Evolutionary conservation across 1,140 invertebrate genomes (phyloP).

Genomic region (Coelopa frigida): DNA sequence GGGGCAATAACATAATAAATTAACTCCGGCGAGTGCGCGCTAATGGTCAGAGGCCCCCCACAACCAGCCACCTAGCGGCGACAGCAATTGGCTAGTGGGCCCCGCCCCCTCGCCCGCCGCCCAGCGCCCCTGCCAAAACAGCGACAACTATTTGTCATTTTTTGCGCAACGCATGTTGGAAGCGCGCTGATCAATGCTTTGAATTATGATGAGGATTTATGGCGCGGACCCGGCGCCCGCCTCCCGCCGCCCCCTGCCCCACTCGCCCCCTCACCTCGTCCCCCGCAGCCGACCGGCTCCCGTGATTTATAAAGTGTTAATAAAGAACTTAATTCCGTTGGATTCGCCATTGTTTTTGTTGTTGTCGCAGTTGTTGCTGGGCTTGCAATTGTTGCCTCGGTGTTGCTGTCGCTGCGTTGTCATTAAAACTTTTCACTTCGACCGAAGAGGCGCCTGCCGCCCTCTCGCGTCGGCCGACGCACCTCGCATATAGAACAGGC

Average conservation of each 20-base stretch:
- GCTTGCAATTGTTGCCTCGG: slow-evolving; percentile 5
- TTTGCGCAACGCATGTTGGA: slow-evolving; percentile 18
- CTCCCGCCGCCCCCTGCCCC: too few species aligned
- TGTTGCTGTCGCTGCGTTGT: too few species aligned
- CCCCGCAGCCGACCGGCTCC: neutral
- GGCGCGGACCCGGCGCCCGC: too few species aligned
- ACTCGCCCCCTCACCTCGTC: too few species aligned
- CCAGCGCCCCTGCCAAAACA: slow-evolving; percentile 30
- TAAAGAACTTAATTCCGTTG: slow-evolving; percentile 45
- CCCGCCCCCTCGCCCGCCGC: neutral
- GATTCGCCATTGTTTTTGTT: slow-evolving; percentile 5
- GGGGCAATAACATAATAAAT: neutral
- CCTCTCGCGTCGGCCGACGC: too few species aligned
- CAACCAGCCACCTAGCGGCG: neutral
- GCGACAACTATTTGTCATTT: slow-evolving; percentile 45
- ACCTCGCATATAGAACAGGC: too few species aligned
- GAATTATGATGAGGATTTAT: slow-evolving; percentile 46
- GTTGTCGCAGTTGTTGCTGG: slow-evolving; percentile 4
- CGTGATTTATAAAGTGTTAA: slow-evolving; percentile 45
- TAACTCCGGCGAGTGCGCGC: neutral
- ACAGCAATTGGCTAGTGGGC: neutral
- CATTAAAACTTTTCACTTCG: too few species aligned
- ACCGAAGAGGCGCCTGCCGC: too few species aligned
- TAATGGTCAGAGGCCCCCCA: too few species aligned
- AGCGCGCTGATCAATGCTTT: slow-evolving; percentile 42